Percentiles rank a stretch among this genome's conserved stretches.
Conservation (phyloP, 2,888 invertebrate genomes). For the Ophraella communa region DNA sequence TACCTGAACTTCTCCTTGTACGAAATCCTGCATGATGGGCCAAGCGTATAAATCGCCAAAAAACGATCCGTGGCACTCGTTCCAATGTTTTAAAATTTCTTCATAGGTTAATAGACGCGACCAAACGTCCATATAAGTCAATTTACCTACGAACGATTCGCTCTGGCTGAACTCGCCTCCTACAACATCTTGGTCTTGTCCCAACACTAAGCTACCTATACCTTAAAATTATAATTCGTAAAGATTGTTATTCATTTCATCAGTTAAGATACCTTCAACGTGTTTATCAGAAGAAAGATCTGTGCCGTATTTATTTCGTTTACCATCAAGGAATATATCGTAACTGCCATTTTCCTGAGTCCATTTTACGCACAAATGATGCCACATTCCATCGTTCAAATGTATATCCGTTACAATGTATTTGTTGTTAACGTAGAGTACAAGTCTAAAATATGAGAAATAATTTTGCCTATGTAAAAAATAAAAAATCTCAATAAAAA, state of each 20-base stretch:
- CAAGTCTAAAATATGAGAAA: conserved; percentile 62
- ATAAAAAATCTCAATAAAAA: too few species aligned
- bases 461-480: too few species aligned
- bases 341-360: conserved; percentile 64
- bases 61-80: conserved; percentile 59
- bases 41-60: conserved; percentile 68
- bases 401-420: conserved; percentile 68
- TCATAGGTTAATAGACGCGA: conserved; percentile 58
- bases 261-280: conserved; percentile 64
- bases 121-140: conserved; percentile 70
- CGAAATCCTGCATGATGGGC: conserved; percentile 65
- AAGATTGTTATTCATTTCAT: neutral
- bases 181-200: conserved; percentile 72
- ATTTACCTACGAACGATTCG: conserved; percentile 71
- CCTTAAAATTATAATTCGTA: conserved; percentile 48
- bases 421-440: conserved; percentile 70
- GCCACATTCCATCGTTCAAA: conserved; percentile 73
- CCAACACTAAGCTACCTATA: conserved; percentile 68
- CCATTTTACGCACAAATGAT: conserved; percentile 72
- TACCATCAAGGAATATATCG: conserved; percentile 68
- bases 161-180: conserved; percentile 70
- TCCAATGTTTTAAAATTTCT: conserved; percentile 59
- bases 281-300: conserved; percentile 61
- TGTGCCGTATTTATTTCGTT: conserved; percentile 46
- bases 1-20: conserved; percentile 65